Base-by-base conservation (phyloP, 2,113 vertebrate species). In the Chaenocephalus aceratus region DNA sequence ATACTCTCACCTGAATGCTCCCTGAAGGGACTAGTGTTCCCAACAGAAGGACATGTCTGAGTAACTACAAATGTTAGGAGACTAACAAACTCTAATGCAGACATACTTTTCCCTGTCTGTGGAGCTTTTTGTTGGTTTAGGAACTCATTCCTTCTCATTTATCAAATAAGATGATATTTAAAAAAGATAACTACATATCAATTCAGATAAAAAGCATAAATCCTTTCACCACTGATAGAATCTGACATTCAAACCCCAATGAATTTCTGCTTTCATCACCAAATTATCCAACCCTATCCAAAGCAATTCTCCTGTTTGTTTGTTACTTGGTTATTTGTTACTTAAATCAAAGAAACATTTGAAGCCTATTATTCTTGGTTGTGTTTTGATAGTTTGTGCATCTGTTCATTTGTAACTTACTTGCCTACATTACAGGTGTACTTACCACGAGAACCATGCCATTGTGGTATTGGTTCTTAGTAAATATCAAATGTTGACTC, bases 1-100 rank as follows among this genome's bases (percentile, higher is more conserved):
- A 14, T 87, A 68, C 64, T 16, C n/a, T 46, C 71, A 86, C 85
- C 86, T 77, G 74, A 62, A 57, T 52, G 81, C 77, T 77, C 66
- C 81, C 78, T 41, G 48, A 71, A 73, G 82, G 66, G 57, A 81
- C 21, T 13, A 63, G 23, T 5, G 14, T 58, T 46, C 66, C 72
- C 62, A 12, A 48, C 48, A 65, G 77, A 80, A 82, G 84, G 80
- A 84, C 69, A 64, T 81, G 60, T 80, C 67, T 76, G 76, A 21
- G 49, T 41, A 53, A 51, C 52, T 73, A 61, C 45, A 63, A 53
- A 75, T 69, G 23, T 56, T 41, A 60, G 59, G 23, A 79, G 58
- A 70, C 77, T 12, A 53, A 56, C 79, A 89, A 73, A 79, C 1
- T 62, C 45, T 10, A 18, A 63, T 41, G 53, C 36, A 84, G 68